A percentile compares a stretch with the other conserved stretches of the same genome.
Conservation (phyloP, 2,888 invertebrate genomes). For the Oasisia sp. region DNA sequence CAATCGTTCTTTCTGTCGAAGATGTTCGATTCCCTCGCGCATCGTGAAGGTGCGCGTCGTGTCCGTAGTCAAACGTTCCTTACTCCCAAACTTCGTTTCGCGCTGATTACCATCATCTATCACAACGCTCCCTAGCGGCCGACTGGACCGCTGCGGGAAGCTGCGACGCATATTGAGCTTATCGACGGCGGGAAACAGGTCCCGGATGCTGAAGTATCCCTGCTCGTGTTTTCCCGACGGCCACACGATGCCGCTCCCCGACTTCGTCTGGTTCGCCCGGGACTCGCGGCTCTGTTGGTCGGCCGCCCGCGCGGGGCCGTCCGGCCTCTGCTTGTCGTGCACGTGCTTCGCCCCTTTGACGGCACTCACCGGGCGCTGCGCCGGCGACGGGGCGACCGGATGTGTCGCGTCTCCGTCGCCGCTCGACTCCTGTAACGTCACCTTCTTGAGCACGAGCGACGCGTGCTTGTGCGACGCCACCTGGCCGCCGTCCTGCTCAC, state of each 20-base stretch:
- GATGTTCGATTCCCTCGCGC: constrained; percentile 1
- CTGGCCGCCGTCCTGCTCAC: neutral
- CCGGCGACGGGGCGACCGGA: neutral
- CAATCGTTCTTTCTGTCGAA: neutral
- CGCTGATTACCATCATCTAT: neutral
- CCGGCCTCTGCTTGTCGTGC: neutral
- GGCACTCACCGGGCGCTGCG: neutral
- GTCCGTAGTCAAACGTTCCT: neutral
- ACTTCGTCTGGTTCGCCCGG: neutral
- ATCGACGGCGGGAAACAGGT: neutral
- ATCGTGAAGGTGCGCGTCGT: neutral
- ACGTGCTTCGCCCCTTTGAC: neutral
- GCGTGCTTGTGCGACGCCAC: neutral
- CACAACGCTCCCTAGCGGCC: neutral
- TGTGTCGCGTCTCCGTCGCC: neutral
- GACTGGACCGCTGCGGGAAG: neutral
- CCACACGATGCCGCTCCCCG: neutral
- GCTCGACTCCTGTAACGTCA: neutral
- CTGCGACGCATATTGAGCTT: neutral
- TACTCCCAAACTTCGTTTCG: neutral
- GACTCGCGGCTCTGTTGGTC: neutral
- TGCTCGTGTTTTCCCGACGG: neutral
- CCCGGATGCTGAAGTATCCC: neutral
- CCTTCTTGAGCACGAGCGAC: constrained; percentile 9
- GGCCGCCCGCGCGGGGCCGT: neutral